Conservation (phyloP, 2,113 vertebrate species). For the Colistium nudipinnis region DNA sequence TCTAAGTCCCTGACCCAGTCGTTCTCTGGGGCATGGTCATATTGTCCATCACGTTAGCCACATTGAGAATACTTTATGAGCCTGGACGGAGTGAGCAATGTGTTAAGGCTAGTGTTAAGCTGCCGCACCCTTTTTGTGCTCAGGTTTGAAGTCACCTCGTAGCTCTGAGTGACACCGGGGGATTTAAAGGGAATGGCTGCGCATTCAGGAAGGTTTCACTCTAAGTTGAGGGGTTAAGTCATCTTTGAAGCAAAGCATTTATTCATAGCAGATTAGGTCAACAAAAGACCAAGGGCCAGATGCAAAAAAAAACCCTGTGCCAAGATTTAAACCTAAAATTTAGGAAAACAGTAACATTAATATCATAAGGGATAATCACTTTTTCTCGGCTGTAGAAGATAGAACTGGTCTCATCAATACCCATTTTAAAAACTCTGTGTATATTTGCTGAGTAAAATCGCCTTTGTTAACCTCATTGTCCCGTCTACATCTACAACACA, state of each 20-base stretch:
- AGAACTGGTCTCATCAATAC: not conserved
- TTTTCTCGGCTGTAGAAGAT: not conserved
- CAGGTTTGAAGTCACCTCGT: slow-evolving; percentile 42
- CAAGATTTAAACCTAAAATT: not conserved
- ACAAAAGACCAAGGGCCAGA: slow-evolving; percentile 27
- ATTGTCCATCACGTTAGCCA: slow-evolving; percentile 56
- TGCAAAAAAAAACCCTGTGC: not conserved
- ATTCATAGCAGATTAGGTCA: slow-evolving; percentile 7
- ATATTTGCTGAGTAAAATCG: slow-evolving; percentile 7
- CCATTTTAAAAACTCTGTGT: not conserved
- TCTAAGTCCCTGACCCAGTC: slow-evolving; percentile 37
- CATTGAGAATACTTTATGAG: slow-evolving; percentile 54
- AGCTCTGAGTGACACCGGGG: slow-evolving; percentile 37
- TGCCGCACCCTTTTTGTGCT: slow-evolving; percentile 36
- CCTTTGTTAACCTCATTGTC: not conserved
- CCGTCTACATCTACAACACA: slow-evolving; percentile 26
- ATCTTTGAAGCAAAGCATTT: slow-evolving; percentile 26
- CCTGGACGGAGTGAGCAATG: slow-evolving; percentile 53
- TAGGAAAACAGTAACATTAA: slow-evolving; percentile 7
- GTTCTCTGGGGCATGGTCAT: slow-evolving; percentile 15
- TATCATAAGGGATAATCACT: not conserved
- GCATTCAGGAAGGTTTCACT: slow-evolving; percentile 31
- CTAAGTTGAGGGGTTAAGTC: slow-evolving; percentile 45
- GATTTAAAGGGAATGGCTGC: slow-evolving; percentile 35
- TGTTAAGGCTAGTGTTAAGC: slow-evolving; percentile 67